A percentile compares a stretch with the other conserved stretches of the same genome.
Evolutionary conservation across 1,140 invertebrate species (phyloP).

Genomic region (Aphelinus certus): DNA sequence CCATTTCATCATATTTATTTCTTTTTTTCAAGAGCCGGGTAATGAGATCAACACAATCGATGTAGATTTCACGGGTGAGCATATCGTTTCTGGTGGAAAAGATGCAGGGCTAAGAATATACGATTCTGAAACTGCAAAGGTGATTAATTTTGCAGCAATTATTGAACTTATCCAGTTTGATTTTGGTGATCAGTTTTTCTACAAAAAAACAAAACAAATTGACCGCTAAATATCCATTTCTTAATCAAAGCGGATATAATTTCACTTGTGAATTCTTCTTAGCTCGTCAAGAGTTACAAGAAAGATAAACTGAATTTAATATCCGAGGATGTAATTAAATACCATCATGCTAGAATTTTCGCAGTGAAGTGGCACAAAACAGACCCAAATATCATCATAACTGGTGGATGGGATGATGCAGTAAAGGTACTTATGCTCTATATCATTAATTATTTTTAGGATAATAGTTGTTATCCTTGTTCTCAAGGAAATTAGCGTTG

Average conservation of each 20-base stretch:
- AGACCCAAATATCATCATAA: slow-evolving; percentile 50
- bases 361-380: slow-evolving; percentile 50
- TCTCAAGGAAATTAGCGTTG: too few relatives aligned
- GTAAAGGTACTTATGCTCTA: slow-evolving; percentile 46
- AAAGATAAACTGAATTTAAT: slow-evolving; percentile 40
- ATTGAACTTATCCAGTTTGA: too few relatives aligned
- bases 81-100: slow-evolving; percentile 53
- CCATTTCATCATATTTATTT: background rate
- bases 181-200: too few relatives aligned
- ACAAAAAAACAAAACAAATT: too few relatives aligned
- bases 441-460: too few relatives aligned
- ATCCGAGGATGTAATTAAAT: slow-evolving; percentile 45
- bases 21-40: slow-evolving; percentile 45
- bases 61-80: slow-evolving; percentile 43
- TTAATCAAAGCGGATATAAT: too few relatives aligned
- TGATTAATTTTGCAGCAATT: slow-evolving; percentile 28
- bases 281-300: slow-evolving; percentile 26
- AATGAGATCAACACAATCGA: slow-evolving; percentile 57
- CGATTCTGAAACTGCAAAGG: slow-evolving; percentile 49
- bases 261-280: too few relatives aligned
- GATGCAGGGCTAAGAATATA: slow-evolving; percentile 54
- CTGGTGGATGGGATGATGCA: slow-evolving; percentile 57
- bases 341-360: slow-evolving; percentile 55
- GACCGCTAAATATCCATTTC: too few relatives aligned
- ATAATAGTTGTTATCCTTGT: too few relatives aligned